Evolutionary conservation across 92 coral and sea anemone genomes (phyloP).

Genomic region (Epizoanthus fatuus): DNA sequence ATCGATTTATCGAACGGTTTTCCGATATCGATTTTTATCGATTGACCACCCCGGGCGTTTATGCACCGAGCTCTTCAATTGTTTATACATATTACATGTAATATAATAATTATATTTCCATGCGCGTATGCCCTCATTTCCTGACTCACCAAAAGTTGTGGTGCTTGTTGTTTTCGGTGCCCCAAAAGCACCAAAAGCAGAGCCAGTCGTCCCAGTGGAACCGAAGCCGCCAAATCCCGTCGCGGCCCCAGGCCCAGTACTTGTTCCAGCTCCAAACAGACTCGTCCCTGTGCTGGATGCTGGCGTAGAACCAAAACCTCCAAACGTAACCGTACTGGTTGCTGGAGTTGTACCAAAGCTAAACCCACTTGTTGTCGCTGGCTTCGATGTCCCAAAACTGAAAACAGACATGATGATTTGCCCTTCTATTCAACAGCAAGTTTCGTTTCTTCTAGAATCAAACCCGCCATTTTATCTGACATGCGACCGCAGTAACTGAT

Average conservation of each 20-base stretch:
- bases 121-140: neutral
- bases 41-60: too few species aligned
- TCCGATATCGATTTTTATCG: too few species aligned
- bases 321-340: conserved; percentile 30
- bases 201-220: conserved; percentile 56
- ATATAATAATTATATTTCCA: neutral
- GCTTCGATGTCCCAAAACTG: conserved; percentile 17
- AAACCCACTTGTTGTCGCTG: conserved; percentile 32
- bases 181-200: conserved; percentile 71
- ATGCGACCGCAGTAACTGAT: neutral
- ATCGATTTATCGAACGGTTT: too few species aligned
- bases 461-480: neutral
- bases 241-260: conserved; percentile 41
- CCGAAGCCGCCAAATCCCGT: conserved; percentile 66
- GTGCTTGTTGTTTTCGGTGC: conserved; percentile 73
- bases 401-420: conserved; percentile 12
- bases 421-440: neutral
- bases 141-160: conserved; percentile 71
- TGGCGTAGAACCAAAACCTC: conserved; percentile 31
- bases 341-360: conserved; percentile 35
- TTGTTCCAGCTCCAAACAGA: conserved; percentile 47
- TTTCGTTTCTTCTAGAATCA: neutral
- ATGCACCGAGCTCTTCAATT: too few species aligned
- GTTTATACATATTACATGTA: too few species aligned
- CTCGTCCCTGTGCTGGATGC: conserved; percentile 52